These are phyloP conservation scores for Anthonomus grandis DNA, from an alignment of 1,140 invertebrate species.

Conservation along the genomic window DNA sequence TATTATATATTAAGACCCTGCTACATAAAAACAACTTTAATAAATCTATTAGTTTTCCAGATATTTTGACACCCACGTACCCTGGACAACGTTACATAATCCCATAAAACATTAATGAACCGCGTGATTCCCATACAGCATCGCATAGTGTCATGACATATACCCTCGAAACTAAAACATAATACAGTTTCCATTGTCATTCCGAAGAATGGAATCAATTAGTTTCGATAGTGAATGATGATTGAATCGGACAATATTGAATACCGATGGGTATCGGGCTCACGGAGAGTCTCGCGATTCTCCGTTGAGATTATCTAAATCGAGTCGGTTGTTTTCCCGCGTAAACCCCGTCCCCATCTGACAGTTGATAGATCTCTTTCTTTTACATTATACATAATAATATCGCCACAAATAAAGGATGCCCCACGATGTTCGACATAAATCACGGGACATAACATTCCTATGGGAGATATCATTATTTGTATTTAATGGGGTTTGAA, in stretches of 20 bases:
- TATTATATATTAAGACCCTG: no score
- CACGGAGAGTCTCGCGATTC: slow-evolving; percentile 29
- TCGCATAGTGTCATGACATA: no score
- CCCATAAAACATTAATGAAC: no score
- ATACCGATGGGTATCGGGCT: slow-evolving; percentile 35
- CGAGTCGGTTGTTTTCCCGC: slow-evolving; percentile 24
- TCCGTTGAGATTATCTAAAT: slow-evolving; percentile 30
- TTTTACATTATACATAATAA: slow-evolving; percentile 33
- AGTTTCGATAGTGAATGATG: slow-evolving; percentile 33
- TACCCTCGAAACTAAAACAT: not conserved
- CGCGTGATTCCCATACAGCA: no score
- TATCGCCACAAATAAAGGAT: slow-evolving; percentile 27
- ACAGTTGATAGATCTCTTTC: slow-evolving; percentile 36
- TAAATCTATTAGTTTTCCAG: no score
- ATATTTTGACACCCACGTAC: no score
- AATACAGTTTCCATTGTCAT: slow-evolving; percentile 34
- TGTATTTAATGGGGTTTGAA: slow-evolving; percentile 26
- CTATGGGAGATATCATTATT: slow-evolving; percentile 23
- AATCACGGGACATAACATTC: slow-evolving; percentile 33
- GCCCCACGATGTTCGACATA: slow-evolving; percentile 27
- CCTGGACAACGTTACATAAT: no score
- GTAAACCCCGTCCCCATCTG: slow-evolving; percentile 23
- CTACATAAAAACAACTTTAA: no score
- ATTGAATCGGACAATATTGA: slow-evolving; percentile 34
- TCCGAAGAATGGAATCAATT: slow-evolving; percentile 35